Percentiles rank a stretch among this genome's conserved stretches.
phyloP scores from a whole-genome alignment of 1,140 invertebrate genomes.

The Linepithema humile region DNA sequence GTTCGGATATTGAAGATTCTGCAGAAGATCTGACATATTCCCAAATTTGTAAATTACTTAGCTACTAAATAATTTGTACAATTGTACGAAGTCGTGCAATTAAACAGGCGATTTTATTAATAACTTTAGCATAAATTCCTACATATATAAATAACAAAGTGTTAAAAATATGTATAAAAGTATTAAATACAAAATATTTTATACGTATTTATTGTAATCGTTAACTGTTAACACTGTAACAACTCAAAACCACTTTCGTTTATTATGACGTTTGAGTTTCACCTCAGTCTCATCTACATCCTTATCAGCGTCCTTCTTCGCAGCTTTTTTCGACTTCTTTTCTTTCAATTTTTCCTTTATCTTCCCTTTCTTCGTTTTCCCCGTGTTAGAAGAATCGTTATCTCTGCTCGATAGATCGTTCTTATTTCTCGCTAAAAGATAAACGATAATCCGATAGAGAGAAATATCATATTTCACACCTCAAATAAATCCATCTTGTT shows the following conservation, averaged over 20 bases:
- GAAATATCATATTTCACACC: background rate
- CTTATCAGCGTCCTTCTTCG: slow-evolving; percentile 83
- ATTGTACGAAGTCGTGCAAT: background rate
- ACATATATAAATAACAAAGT: slow-evolving; percentile 69
- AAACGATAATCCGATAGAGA: background rate
- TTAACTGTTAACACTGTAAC: slow-evolving; percentile 51
- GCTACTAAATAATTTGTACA: background rate
- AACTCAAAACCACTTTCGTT: slow-evolving; percentile 82
- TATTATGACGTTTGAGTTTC: slow-evolving; percentile 80
- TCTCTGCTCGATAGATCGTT: slow-evolving; percentile 65
- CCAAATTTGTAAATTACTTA: background rate
- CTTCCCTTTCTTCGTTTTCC: slow-evolving; percentile 79
- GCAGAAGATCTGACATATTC: slow-evolving; percentile 45
- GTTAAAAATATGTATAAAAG: slow-evolving; percentile 74
- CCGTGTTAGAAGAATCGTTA: slow-evolving; percentile 64
- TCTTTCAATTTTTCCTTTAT: slow-evolving; percentile 79
- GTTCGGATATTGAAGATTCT: slow-evolving; percentile 78
- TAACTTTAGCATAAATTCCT: slow-evolving; percentile 64
- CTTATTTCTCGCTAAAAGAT: slow-evolving; percentile 78
- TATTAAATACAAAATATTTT: slow-evolving; percentile 67
- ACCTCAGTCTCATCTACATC: slow-evolving; percentile 82
- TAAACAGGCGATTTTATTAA: slow-evolving; percentile 33
- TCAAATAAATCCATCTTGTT: slow-evolving; percentile 11
- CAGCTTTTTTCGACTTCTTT: slow-evolving; percentile 78
- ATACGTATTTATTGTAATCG: slow-evolving; percentile 16